Evolutionary conservation across 2,113 vertebrate genomes (phyloP).

Genomic region (Tichodroma muraria): DNA sequence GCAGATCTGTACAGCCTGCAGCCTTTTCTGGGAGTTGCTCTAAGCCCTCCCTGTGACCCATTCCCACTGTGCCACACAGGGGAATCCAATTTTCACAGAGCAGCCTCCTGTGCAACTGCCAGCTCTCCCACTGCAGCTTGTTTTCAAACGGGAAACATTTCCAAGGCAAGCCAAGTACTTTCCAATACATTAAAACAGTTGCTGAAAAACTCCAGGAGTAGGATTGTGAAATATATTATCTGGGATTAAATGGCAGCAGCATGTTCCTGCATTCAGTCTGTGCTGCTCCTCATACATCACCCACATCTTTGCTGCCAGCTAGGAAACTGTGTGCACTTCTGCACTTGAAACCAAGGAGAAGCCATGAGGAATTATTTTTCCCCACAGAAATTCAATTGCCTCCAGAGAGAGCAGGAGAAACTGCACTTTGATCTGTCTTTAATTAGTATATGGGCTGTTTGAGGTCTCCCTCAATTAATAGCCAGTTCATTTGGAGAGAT

Average conservation of each 20-base stretch:
- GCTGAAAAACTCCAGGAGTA: neutral
- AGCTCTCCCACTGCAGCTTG: constrained; percentile 14
- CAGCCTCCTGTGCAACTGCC: neutral
- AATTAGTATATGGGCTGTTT: neutral
- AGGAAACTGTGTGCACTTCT: neutral
- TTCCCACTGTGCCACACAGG: neutral
- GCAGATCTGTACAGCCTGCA: neutral
- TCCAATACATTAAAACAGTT: neutral
- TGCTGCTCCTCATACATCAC: constrained; percentile 7
- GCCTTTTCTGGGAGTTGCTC: neutral
- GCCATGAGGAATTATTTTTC: neutral
- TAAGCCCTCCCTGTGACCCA: neutral
- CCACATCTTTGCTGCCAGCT: neutral
- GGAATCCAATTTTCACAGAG: neutral
- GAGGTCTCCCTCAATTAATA: constrained; percentile 39
- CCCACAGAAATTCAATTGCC: neutral
- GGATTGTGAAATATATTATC: neutral
- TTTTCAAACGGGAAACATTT: neutral
- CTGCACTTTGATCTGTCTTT: constrained; percentile 13
- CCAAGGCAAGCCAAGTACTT: constrained; percentile 2
- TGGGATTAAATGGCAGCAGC: neutral
- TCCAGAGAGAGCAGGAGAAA: neutral
- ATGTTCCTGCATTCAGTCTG: neutral
- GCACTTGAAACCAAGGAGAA: neutral
- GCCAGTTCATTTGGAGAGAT: neutral